These are phyloP conservation scores for Toxotes chatareus DNA, from an alignment of 2,113 vertebrate species.

Conservation along the genomic window DNA sequence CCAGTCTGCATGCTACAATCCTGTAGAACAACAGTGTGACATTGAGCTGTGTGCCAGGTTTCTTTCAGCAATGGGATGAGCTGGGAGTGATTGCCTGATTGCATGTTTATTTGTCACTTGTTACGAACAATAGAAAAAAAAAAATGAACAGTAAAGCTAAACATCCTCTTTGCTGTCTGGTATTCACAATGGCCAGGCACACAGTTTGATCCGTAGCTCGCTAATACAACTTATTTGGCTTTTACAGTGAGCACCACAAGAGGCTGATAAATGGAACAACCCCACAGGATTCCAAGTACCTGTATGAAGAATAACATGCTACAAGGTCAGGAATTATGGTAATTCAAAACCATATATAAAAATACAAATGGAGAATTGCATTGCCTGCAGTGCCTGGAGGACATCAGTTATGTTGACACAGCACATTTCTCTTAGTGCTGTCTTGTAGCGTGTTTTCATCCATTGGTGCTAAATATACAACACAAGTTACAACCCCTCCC, in stretches of 20 bases:
- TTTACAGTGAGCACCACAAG: background rate
- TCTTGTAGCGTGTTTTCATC: slow-evolving; percentile 3
- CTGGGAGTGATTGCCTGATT: slow-evolving; percentile 5
- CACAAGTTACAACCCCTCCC: background rate
- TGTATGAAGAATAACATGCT: background rate
- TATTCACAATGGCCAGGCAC: background rate
- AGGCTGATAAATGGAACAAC: background rate
- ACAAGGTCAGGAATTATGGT: background rate
- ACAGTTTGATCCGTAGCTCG: background rate
- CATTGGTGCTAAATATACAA: background rate
- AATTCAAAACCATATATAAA: background rate
- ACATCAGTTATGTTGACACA: background rate
- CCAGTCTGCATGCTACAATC: background rate
- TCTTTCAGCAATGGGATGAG: background rate
- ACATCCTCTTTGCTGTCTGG: background rate
- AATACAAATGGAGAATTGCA: background rate
- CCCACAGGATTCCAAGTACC: background rate
- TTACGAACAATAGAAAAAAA: background rate
- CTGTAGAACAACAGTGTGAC: slow-evolving; percentile 19
- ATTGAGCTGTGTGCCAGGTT: slow-evolving; percentile 30
- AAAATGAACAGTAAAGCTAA: background rate
- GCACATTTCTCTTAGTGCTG: background rate
- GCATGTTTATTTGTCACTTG: slow-evolving; percentile 5
- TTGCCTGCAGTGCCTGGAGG: background rate
- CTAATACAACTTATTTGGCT: background rate